Conservation (phyloP, 1,140 invertebrate genomes). For the Magallana ariakensis region DNA sequence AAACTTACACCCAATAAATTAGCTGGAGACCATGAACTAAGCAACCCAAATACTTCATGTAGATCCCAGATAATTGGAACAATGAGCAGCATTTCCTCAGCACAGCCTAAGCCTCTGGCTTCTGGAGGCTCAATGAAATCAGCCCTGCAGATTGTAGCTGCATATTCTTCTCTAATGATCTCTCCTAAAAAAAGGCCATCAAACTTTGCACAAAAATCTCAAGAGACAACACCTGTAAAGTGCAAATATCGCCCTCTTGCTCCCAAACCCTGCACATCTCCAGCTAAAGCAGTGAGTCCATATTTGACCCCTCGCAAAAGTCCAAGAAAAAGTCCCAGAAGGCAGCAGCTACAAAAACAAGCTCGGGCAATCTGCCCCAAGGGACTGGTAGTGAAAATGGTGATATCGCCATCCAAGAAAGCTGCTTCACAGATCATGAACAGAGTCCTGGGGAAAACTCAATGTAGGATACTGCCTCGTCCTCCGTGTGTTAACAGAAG, state of each 20-base stretch:
- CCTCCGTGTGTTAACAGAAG: conserved; percentile 40
- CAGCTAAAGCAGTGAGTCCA: conserved; percentile 41
- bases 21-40: not conserved
- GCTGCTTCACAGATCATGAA: conserved; percentile 67
- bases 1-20: not conserved
- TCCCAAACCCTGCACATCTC: conserved; percentile 57
- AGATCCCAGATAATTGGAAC: not conserved
- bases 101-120: not conserved
- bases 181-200: conserved; percentile 43
- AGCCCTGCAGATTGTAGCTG: conserved; percentile 60
- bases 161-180: conserved; percentile 60
- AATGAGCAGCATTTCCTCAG: not conserved
- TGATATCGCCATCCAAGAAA: conserved; percentile 72
- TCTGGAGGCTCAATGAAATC: conserved; percentile 41
- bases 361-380: conserved; percentile 72
- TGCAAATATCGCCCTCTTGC: conserved; percentile 51
- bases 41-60: not conserved
- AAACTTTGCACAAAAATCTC: conserved; percentile 46
- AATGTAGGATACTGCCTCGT: conserved; percentile 51
- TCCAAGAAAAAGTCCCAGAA: conserved; percentile 65
- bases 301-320: conserved; percentile 35
- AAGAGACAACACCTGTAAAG: conserved; percentile 65
- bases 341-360: conserved; percentile 67
- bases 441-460: conserved; percentile 57
- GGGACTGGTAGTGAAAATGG: conserved; percentile 68